phyloP scores from a whole-genome alignment of 37 sponge, comb jelly and placozoan species.

The Corticium candelabrum region DNA sequence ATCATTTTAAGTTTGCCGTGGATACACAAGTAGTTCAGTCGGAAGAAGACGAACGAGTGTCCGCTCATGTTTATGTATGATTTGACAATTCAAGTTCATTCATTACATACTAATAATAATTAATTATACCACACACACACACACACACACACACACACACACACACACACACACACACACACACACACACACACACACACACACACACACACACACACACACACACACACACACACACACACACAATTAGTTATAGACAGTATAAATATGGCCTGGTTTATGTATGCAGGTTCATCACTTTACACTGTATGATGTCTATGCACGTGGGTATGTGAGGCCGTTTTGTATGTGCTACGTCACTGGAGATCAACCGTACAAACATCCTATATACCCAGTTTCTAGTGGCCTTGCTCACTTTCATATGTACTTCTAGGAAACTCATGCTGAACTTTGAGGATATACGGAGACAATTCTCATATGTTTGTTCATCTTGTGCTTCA shows the following conservation, averaged over 20 bases:
- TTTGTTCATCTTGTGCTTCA: too few relatives aligned
- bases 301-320: slow-evolving; percentile 63
- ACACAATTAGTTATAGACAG: not conserved
- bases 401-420: too few relatives aligned
- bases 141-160: too few relatives aligned
- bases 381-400: too few relatives aligned
- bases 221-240: slow-evolving; percentile 2
- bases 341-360: slow-evolving; percentile 60
- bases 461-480: not conserved
- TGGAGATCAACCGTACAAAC: not conserved
- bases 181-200: too few relatives aligned
- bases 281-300: slow-evolving; percentile 63
- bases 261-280: too few relatives aligned
- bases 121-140: not conserved
- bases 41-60: not conserved
- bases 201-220: too few relatives aligned
- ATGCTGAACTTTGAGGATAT: not conserved
- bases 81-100: too few relatives aligned
- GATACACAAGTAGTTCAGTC: slow-evolving; percentile 16
- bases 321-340: slow-evolving; percentile 77
- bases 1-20: not conserved
- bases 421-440: not conserved
- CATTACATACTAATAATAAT: too few relatives aligned
- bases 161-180: too few relatives aligned
- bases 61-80: not conserved